Base-by-base conservation (phyloP, 2,888 invertebrate species). In the Pterostichus madidus region DNA sequence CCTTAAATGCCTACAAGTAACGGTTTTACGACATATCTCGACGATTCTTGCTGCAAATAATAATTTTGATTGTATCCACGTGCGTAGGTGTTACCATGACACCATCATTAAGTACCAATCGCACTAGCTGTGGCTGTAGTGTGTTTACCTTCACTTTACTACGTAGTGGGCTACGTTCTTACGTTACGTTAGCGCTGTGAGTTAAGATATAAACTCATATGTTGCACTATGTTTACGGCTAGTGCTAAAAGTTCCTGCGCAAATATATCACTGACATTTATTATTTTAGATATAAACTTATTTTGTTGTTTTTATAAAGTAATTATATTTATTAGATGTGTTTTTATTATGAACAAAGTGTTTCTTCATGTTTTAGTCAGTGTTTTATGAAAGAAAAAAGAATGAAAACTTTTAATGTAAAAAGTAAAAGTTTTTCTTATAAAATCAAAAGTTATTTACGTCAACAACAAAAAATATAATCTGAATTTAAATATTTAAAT, bases 11-110 rank as follows among this genome's bases (percentile, higher is more conserved):
- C 68, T 44, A 44, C 44, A 71, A 56, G 53, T 56, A 17, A 17
- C 39, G 39, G 52, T 17, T 15, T 71, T 44, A 17, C 44, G 44
- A 44, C 68, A 71, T 17, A 56, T 13, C 56, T 17, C 56, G 24
- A 17, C 56, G 61, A 53, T 52, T 24, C n/a, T 49, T 53, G 80
- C 80, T 73, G 73, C 80, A 71, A 73, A 80, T 73, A 71, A 71
- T 71, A 71, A 80, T 80, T 80, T 52, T 71, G 56, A 80, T 80
- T 64, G 39, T 49, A 80, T 52, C 80, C 80, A 80, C 80, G 80
- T 73, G 80, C 56, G 80, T 80, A 80, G 80, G 80, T 80, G 80
- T 80, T 44, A 39, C 78, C 56, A 80, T 80, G 52, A 80, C 80
- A 80, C 73, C 80, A 53, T 80, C 64, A 64, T 46, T 44, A 75